These are phyloP conservation scores for Rachycentron canadum DNA, from an alignment of 2,797 vertebrate genomes.

Conservation along the genomic window DNA sequence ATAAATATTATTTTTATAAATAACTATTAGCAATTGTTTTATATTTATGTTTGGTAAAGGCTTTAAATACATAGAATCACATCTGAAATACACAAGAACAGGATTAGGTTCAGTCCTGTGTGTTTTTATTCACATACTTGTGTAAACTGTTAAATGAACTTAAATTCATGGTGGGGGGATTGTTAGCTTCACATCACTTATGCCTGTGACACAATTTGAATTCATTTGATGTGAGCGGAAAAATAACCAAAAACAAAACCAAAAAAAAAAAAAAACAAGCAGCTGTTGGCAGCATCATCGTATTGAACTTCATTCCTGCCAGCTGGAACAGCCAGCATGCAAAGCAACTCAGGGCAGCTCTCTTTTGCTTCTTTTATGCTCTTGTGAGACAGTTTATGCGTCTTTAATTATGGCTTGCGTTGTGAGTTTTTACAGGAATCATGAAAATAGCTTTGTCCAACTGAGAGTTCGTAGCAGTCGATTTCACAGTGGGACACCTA, in stretches of 20 bases:
- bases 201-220: neutral
- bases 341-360: constrained; percentile 4
- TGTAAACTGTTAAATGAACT: neutral
- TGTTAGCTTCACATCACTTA: neutral
- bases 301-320: constrained; percentile 16
- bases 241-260: no score
- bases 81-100: neutral
- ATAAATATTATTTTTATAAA: neutral
- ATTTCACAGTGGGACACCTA: constrained; percentile 49
- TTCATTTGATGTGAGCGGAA: no score
- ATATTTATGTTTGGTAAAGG: neutral
- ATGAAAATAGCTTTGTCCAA: constrained; percentile 30
- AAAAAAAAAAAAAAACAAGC: neutral
- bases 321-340: constrained; percentile 9
- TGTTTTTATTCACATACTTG: neutral
- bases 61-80: neutral
- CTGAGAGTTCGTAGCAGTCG: constrained; percentile 31
- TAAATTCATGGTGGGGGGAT: neutral
- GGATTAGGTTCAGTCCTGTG: neutral
- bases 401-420: constrained; percentile 30
- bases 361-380: constrained; percentile 32
- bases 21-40: no score
- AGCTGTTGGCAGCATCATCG: constrained; percentile 10
- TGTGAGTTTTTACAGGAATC: constrained; percentile 40
- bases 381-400: constrained; percentile 38